phyloP scores from a whole-genome alignment of 2,113 vertebrate species.

The Semnopithecus entellus region DNA sequence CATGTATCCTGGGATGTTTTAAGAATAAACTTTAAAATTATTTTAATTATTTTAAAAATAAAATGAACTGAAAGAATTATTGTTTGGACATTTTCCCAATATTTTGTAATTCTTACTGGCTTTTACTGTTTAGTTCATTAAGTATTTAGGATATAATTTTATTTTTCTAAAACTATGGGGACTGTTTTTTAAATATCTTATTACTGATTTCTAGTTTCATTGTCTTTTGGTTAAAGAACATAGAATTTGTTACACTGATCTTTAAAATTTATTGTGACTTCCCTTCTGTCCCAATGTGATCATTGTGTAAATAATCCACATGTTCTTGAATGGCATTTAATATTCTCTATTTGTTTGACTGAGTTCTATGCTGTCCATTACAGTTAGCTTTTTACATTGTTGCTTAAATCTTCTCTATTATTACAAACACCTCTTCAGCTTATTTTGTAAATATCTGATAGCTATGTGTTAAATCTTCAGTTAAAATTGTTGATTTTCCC shows the following conservation, averaged over 20 bases:
- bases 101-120: background rate
- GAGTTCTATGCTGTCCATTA: background rate
- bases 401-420: background rate
- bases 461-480: background rate
- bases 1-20: too few relatives aligned
- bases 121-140: background rate
- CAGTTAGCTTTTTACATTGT: background rate
- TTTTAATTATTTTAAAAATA: too few relatives aligned
- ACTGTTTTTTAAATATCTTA: background rate
- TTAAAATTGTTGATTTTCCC: background rate
- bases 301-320: background rate
- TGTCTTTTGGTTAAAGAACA: background rate
- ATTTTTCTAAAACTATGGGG: background rate
- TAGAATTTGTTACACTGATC: background rate
- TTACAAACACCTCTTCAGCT: background rate
- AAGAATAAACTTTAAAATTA: too few relatives aligned
- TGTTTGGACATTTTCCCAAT: background rate
- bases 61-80: background rate
- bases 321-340: background rate
- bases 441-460: background rate
- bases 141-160: constrained; percentile 14
- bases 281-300: background rate
- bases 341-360: background rate
- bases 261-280: background rate
- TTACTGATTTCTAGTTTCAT: constrained; percentile 2